Evolutionary conservation across 2,113 vertebrate species (phyloP), one percentile per base, ranked within the genome.

Genomic region (Eidolon helvum): DNA sequence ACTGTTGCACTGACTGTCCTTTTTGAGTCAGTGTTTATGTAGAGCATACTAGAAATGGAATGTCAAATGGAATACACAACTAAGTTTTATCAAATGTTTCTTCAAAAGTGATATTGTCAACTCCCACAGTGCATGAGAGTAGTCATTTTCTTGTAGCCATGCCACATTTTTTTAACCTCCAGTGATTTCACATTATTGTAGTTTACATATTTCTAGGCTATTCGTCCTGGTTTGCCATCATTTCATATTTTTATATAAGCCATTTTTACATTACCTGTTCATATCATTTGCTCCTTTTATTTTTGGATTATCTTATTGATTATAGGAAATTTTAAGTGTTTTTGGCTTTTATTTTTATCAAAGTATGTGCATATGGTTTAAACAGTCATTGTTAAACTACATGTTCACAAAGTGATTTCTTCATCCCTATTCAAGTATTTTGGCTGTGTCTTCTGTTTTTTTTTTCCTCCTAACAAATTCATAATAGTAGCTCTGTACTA

Each of bases 71-170:
- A 82, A n/a, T 57, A 63, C 2, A 71, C 19, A 96, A 55, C 26
- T 66, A 24, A 69, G 14, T 78, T 96, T 79, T 87, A 75, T 43
- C 72, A 82, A 35, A 45, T 66, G 18, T 94, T 75, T 5, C 53
- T 87, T 86, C 19, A 90, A 53, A 75, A 95, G 26, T 66, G 63
- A 11, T 87, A 38, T 63, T 97, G 91, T 96, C 53, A 91, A 71
- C 10, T 80, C 35, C 0, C 30, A 61, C 30, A 74, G 30, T 79
- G 5, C 71, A 33, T 71, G 21, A 80, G 75, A 57, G 11, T 78
- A 87, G 68, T 90, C 57, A 53, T 45, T 95, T 88, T 90, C 50
- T 30, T 7, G 18, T 55, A 79, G 24, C 18, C 1, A 18, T 65
- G 40, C 21, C 45, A 77, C 30, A 10, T 59, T 69, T 33, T 63